Percentiles rank a stretch among this genome's conserved stretches.
Conservation (phyloP, 2,888 invertebrate genomes). For the Ametastegia equiseti region DNA sequence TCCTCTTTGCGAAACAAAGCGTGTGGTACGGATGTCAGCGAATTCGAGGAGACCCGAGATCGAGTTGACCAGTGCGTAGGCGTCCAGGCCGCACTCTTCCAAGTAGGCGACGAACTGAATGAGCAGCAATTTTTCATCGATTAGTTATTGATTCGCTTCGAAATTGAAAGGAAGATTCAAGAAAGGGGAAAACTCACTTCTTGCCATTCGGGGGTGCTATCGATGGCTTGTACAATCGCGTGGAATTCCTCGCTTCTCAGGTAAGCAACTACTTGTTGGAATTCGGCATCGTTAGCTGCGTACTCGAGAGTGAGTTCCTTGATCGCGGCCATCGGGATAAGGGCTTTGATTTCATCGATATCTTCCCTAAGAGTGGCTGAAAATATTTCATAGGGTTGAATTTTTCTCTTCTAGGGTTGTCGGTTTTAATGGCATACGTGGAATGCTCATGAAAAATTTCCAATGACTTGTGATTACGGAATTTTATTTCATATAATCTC, state of each 20-base stretch:
- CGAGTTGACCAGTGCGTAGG: not conserved
- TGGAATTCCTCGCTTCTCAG: conserved; percentile 3
- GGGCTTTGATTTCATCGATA: not conserved
- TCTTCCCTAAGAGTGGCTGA: conserved; percentile 22
- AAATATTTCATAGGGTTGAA: not conserved
- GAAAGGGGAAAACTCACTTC: not conserved
- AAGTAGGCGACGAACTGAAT: not conserved
- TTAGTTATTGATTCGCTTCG: not conserved
- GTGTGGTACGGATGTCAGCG: not conserved
- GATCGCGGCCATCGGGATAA: conserved; percentile 10
- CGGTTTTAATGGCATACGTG: too few species aligned
- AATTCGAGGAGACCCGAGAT: not conserved
- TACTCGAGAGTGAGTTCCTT: not conserved
- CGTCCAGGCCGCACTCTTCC: not conserved
- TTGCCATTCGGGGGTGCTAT: not conserved
- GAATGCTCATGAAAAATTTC: too few species aligned
- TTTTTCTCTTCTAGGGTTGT: too few species aligned
- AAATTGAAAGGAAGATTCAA: not conserved
- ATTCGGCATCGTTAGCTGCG: conserved; percentile 28
- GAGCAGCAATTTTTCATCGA: not conserved
- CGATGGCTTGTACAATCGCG: not conserved
- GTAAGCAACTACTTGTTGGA: not conserved
- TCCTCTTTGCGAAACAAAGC: not conserved
- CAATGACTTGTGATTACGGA: too few species aligned
- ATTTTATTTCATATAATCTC: not conserved